phyloP scores from a whole-genome alignment of 2,113 vertebrate species.

The Callipepla californica region DNA sequence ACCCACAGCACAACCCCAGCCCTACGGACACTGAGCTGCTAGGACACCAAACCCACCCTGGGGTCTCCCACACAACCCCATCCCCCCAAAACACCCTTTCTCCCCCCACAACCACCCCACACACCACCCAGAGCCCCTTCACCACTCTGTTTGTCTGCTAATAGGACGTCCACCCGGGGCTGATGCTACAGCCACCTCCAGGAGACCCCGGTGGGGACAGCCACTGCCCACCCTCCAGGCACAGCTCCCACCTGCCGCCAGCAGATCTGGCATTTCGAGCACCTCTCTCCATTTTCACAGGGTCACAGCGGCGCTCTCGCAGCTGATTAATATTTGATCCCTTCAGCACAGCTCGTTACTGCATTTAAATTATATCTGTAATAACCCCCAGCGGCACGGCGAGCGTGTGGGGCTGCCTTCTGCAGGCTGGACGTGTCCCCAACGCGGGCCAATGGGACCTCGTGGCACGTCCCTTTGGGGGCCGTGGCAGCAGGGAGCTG shows the following conservation, averaged over 20 bases:
- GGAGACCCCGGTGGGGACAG: neutral
- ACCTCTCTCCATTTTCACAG: conserved; percentile 32
- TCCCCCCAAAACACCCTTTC: neutral
- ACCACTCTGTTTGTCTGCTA: accelerated
- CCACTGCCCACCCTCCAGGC: accelerated
- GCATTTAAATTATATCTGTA: conserved; percentile 75
- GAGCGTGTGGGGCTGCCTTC: neutral
- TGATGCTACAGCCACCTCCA: neutral
- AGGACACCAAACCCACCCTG: neutral
- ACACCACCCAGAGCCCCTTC: neutral
- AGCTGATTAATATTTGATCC: conserved; percentile 80
- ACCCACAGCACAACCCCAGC: neutral
- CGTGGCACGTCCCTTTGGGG: neutral
- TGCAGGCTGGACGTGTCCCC: accelerated
- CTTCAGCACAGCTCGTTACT: conserved; percentile 73
- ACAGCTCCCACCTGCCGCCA: accelerated
- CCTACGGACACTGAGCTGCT: neutral
- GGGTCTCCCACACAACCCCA: neutral
- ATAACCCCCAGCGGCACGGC: conserved; percentile 4
- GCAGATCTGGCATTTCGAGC: conserved; percentile 36
- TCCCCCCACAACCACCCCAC: neutral
- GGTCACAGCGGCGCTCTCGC: conserved; percentile 51
- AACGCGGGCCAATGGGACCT: accelerated
- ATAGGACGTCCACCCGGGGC: neutral
- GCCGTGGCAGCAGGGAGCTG: neutral